Percentiles rank a stretch among this genome's conserved stretches.
Evolutionary conservation across 2,888 invertebrate species (phyloP).

Genomic region (Drosophila tanythrix): DNA sequence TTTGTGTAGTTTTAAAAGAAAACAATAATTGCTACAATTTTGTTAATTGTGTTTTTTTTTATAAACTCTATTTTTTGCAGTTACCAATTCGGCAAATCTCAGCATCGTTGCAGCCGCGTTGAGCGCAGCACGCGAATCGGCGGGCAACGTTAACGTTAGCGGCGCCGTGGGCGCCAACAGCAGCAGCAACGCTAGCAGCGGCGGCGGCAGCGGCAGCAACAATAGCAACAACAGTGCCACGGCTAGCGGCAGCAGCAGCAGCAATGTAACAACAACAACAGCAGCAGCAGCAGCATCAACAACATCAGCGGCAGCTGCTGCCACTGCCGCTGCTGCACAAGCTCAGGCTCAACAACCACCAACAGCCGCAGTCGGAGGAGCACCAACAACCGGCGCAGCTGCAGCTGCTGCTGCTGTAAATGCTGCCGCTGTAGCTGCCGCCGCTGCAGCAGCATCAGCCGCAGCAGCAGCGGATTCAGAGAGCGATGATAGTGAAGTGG

Average conservation of each 20-base stretch:
- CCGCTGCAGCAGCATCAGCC: conserved; percentile 59
- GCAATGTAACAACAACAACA: conserved; percentile 37
- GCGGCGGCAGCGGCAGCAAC: conserved; percentile 45
- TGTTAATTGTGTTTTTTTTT: conserved; percentile 9
- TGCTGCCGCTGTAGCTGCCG: conserved; percentile 61
- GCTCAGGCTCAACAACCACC: conserved; percentile 23
- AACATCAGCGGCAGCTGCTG: conserved; percentile 26
- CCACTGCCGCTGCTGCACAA: conserved; percentile 19
- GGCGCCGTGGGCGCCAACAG: conserved; percentile 73
- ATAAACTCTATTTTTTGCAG: conserved; percentile 28
- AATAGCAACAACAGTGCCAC: conserved; percentile 33
- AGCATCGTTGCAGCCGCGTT: conserved; percentile 76
- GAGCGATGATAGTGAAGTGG: conserved; percentile 97
- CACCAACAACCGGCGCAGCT: conserved; percentile 81
- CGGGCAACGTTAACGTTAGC: conserved; percentile 50
- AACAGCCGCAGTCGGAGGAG: conserved; percentile 36
- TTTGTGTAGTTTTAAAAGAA: conserved; percentile 20
- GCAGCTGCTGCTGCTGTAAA: conserved; percentile 59
- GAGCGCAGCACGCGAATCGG: conserved; percentile 66
- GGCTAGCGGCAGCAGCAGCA: conserved; percentile 32
- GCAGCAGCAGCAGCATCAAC: conserved; percentile 14
- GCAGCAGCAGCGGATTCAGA: conserved; percentile 87
- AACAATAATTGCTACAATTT: not conserved
- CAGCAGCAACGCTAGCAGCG: conserved; percentile 54
- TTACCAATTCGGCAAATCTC: conserved; percentile 66